Evolutionary conservation across 2,113 vertebrate species (phyloP).

Genomic region (Pomatostomus ruficeps): DNA sequence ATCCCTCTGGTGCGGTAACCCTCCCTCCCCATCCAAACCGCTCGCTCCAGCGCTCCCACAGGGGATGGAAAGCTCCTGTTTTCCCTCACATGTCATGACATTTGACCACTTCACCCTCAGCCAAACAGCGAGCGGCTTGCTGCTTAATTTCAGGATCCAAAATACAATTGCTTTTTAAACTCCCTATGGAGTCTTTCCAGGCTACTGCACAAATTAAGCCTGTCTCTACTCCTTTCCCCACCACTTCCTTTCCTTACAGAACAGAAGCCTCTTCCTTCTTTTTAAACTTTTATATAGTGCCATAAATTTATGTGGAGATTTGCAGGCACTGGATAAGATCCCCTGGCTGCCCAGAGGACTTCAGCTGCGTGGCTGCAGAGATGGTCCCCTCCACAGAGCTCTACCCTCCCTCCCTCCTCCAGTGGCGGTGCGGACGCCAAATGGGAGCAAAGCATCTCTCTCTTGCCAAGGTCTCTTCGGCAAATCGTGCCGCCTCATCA

Average conservation of each 20-base stretch:
- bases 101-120: slow-evolving; percentile 50
- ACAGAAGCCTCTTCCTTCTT: background rate
- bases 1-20: background rate
- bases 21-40: background rate
- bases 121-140: background rate
- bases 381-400: background rate
- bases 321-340: background rate
- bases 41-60: background rate
- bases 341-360: background rate
- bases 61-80: slow-evolving; percentile 32
- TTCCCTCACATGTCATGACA: slow-evolving; percentile 39
- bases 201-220: slow-evolving; percentile 54
- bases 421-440: rapidly evolving
- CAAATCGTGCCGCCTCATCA: background rate
- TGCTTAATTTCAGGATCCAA: slow-evolving; percentile 53
- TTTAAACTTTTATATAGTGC: slow-evolving; percentile 3
- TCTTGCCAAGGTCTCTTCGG: background rate
- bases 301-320: background rate
- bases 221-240: slow-evolving; percentile 25
- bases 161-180: slow-evolving; percentile 58
- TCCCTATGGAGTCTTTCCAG: slow-evolving; percentile 48
- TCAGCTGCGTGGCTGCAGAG: background rate
- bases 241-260: slow-evolving; percentile 21
- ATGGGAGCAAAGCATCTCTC: background rate
- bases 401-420: background rate